These are phyloP conservation scores for Hemicordylus capensis DNA, from an alignment of 2,113 vertebrate genomes.

Conservation along the genomic window DNA sequence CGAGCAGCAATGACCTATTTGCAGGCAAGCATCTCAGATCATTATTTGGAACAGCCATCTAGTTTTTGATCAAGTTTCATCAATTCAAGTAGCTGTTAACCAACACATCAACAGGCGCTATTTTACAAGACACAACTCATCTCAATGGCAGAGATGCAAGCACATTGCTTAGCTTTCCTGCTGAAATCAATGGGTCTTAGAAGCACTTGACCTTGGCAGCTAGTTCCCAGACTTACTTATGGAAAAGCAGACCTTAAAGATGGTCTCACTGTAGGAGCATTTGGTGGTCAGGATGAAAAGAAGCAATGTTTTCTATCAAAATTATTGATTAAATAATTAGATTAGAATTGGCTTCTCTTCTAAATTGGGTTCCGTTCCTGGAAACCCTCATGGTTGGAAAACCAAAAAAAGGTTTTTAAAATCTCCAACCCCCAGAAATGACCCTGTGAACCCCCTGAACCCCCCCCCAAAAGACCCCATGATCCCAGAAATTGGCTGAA, in stretches of 20 bases:
- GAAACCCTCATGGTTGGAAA: too few species aligned
- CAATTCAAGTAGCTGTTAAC: not conserved
- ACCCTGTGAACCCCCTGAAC: too few species aligned
- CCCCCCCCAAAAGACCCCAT: too few species aligned
- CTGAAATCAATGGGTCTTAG: not conserved
- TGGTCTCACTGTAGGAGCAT: not conserved
- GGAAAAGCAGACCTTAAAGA: not conserved
- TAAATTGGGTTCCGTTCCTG: too few species aligned
- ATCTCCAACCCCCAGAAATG: too few species aligned
- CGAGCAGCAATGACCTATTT: constrained; percentile 91
- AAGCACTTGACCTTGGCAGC: not conserved
- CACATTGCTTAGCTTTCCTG: too few species aligned
- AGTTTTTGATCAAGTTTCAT: not conserved
- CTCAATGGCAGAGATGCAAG: not conserved
- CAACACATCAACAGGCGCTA: too few species aligned
- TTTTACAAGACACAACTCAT: not conserved
- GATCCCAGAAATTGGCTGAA: too few species aligned
- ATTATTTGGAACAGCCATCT: not conserved
- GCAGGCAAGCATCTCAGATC: not conserved
- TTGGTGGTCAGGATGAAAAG: not conserved
- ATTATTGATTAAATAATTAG: too few species aligned
- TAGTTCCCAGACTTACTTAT: not conserved
- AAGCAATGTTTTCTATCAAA: not conserved
- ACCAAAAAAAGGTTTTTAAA: too few species aligned
- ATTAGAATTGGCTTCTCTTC: not conserved